Evolutionary conservation across 2,113 vertebrate genomes (phyloP), one percentile per base, ranked within the genome.

Genomic region (Rhombomys opimus): DNA sequence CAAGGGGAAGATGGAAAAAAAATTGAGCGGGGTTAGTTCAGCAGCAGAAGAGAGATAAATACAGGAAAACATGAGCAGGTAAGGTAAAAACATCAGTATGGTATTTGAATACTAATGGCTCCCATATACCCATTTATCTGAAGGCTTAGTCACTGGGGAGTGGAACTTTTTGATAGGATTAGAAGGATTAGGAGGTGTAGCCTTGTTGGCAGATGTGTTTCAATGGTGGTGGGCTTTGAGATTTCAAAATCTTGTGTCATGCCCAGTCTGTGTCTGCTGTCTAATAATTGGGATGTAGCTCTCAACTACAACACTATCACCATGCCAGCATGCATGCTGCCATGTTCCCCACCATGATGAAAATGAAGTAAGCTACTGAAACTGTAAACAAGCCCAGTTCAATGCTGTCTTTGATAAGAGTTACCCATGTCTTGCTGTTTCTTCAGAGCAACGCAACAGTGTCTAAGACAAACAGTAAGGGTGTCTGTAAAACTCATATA

Each of bases 21-120:
- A 15, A 17, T 15, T 1, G 7, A 2, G 3, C 13, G 7, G n/a
- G 3, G 14, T 18, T 57, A 15, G 57, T 57, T 41, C n/a, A 7
- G 7, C 6, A 63, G 23, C 41, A 6, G 1, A 25, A 61, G 7
- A 38, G 35, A 38, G 12, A 27, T 13, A 57, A 23, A 38, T 25
- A 61, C 35, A 82, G 46, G 46, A 5, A 46, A 46, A 46, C 5
- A 59, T 59, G 35, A 82, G n/a, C 22, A 32, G 23, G 11, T 4
- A 25, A 82, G 35, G 12, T 32, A 59, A 61, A 61, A 82, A 59
- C 20, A 81, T 12, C 20, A 61, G 5, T 38, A 6, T 38, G 22
- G 13, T 38, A n/a, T 82, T 38, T 15, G 22, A 61, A 82, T 61
- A 82, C 4, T 57, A 80, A 80, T 80, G 50, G 23, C 4, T 20